Conservation (phyloP, 2,888 invertebrate species). For the Tipula vernalis region DNA sequence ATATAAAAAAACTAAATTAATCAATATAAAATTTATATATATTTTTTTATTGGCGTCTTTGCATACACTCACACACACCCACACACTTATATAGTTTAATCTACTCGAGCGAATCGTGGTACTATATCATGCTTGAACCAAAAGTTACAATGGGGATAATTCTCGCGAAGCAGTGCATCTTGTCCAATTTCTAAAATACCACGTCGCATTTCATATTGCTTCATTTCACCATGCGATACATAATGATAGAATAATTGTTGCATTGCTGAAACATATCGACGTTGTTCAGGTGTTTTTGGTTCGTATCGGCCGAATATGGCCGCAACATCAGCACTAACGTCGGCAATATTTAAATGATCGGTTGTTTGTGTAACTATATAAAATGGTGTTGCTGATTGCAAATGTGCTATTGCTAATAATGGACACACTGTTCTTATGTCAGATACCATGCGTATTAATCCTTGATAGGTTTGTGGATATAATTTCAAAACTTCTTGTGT, state of each 20-base stretch:
- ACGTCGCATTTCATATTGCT: slow-evolving; percentile 43
- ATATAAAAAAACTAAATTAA: background rate
- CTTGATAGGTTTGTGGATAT: slow-evolving; percentile 55
- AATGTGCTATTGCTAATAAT: slow-evolving; percentile 49
- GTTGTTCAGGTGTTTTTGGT: slow-evolving; percentile 57
- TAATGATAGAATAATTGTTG: slow-evolving; percentile 73
- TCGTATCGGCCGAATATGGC: slow-evolving; percentile 69
- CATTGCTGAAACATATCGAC: slow-evolving; percentile 63
- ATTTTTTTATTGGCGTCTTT: background rate
- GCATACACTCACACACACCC: background rate
- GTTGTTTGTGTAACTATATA: slow-evolving; percentile 61
- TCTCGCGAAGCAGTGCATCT: slow-evolving; percentile 49
- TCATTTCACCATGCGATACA: slow-evolving; percentile 61
- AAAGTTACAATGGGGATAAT: slow-evolving; percentile 61
- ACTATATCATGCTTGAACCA: slow-evolving; percentile 65
- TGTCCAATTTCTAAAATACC: slow-evolving; percentile 56
- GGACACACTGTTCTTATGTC: slow-evolving; percentile 72
- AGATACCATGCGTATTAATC: slow-evolving; percentile 59
- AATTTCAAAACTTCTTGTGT: slow-evolving; percentile 48
- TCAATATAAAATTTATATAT: background rate
- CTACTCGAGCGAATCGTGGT: slow-evolving; percentile 59
- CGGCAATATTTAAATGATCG: slow-evolving; percentile 35
- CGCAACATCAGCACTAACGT: slow-evolving; percentile 54
- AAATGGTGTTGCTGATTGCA: slow-evolving; percentile 52
- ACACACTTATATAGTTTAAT: slow-evolving; percentile 44